Base-by-base conservation (phyloP, 2,113 vertebrate species). In the Ranitomeya imitator region DNA sequence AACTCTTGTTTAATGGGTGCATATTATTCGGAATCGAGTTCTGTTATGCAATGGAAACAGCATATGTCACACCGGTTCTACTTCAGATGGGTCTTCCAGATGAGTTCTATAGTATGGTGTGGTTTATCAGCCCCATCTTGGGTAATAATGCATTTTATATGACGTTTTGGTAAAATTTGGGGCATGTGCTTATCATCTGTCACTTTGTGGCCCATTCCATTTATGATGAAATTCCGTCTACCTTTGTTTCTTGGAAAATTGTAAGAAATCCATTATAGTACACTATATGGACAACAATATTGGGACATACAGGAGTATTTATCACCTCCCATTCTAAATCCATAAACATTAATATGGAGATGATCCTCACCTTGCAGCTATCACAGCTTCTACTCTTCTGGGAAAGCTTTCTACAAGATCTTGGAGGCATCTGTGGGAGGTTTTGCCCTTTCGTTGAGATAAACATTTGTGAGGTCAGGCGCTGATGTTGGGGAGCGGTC, bases 31-130 rank as follows among this genome's bases (percentile, higher is more conserved):
- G 98, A 83, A 96, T 99, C 0, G 98, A 99, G 92, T 99, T 99
- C 93, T 99, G 98, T 93, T 99, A 99, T 9, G 98, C 98, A 91
- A 98, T 99, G 98, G 98, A 99, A 91, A 99, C 98, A 0, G 98
- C 98, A 0, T 99, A 99, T 2, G 98, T 99, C 79, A 99, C 98
- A 0, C 98, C 98, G 0, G 96, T 98, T 74, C 94, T 99, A 21
- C 96, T 99, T 0, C 98, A 99, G 94, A 99, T 99, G 98, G 98
- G 97, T 26, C 93, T 99, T 51, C 98, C 98, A 0, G 98, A 98
- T 92, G 96, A 98, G 59, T 96, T 99, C 76, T 99, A 99, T 92
- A 98, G 98, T 90, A 95, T 99, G 89, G 98, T 99, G 90, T 99
- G 98, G 98, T 98, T 99, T 91, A 97, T 99, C 91, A 99, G 98